Percentiles rank a stretch among this genome's conserved stretches.
Evolutionary conservation across 2,888 invertebrate genomes (phyloP).

Genomic region (Pachymerium ferrugineum): DNA sequence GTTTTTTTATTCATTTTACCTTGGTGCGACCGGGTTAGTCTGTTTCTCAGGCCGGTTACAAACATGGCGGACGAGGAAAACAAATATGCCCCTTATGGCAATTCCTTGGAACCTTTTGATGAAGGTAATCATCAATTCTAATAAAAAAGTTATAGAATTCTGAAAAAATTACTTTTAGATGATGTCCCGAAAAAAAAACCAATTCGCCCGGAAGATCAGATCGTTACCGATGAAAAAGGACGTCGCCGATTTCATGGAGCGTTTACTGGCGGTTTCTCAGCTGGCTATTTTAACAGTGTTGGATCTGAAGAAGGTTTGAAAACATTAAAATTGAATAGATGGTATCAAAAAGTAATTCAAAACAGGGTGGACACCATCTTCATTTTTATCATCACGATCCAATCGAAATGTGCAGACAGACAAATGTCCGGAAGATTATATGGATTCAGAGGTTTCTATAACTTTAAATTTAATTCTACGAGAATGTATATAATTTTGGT

Average conservation of each 20-base stretch:
- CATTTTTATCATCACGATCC: conserved; percentile 80
- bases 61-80: conserved; percentile 56
- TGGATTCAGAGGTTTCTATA: conserved; percentile 81
- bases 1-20: too few relatives aligned
- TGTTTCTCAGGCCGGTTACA: too few relatives aligned
- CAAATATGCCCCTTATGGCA: conserved; percentile 66
- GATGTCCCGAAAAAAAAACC: conserved; percentile 74
- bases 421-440: conserved; percentile 85
- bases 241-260: conserved; percentile 94
- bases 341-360: neutral
- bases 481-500: neutral
- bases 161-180: too few relatives aligned
- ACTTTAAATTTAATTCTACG: neutral
- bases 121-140: conserved; percentile 59
- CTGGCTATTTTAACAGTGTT: conserved; percentile 95
- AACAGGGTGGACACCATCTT: conserved; percentile 81
- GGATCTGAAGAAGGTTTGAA: conserved; percentile 80
- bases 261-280: conserved; percentile 97
- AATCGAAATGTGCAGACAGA: conserved; percentile 57
- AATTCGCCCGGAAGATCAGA: conserved; percentile 70
- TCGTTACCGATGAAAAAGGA: conserved; percentile 82
- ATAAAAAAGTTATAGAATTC: too few relatives aligned
- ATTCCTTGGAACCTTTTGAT: conserved; percentile 70
- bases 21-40: neutral
- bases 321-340: neutral